Evolutionary conservation across 2,888 invertebrate species (phyloP), one percentile per base, ranked within the genome.

Genomic region (Aleiodes leptofemur): DNA sequence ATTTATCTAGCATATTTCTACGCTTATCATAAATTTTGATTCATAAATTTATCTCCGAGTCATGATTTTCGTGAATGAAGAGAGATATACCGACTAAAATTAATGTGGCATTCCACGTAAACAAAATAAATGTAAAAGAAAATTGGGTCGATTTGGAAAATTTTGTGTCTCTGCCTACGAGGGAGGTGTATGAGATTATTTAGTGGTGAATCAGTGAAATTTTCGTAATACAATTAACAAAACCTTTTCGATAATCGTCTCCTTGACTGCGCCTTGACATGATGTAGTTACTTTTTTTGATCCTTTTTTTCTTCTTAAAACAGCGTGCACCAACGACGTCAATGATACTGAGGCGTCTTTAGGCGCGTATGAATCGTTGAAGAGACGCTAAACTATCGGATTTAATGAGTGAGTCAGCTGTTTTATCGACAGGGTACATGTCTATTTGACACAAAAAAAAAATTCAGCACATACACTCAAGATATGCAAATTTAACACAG

Each of bases 191-290:
- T 38, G 38, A 61, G 14, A 7, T 14, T 31, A 61, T 61, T 61
- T 14, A 43, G 29, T 29, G n/a, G 64, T 48, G 16, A 16, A 64
- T 38, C 23, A 48, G 16, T 68, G 31, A 7, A 43, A 48, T 64
- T 64, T 64, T 64, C 16, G 48, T 43, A 82, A 79, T 80, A 73
- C 78, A 79, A 74, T 83, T 80, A 85, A 85, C 81, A 81, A 83
- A 88, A 89, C 89, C 89, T 89, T 89, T 89, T 88, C 86, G 86
- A 81, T 87, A 85, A 80, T 87, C 86, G 78, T 86, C 86, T 29
- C 79, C 80, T 64, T 82, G 77, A 78, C 83, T 85, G 80, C 83
- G 83, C 81, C 83, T 85, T 78, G 86, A 85, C 86, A 86, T 86
- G 78, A 81, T 81, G 76, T 69, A 70, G 73, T 73, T 76, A 77